Conservation (phyloP, 2,113 vertebrate genomes). For the Bubalus kerabau region DNA sequence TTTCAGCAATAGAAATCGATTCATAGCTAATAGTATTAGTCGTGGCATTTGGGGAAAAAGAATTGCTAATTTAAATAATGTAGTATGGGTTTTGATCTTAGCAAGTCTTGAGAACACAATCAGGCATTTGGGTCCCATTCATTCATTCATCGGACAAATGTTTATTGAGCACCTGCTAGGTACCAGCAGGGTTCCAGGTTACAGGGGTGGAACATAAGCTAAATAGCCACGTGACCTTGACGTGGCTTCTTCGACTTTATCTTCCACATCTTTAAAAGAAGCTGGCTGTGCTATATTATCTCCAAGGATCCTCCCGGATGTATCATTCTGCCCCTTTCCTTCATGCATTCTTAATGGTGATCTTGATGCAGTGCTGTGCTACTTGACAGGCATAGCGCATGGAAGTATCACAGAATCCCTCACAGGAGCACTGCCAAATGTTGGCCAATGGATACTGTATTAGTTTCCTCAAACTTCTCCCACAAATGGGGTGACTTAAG, state of each 20-base stretch:
- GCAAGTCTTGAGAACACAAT: not conserved
- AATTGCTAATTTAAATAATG: not conserved
- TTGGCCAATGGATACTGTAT: not conserved
- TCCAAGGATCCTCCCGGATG: not conserved
- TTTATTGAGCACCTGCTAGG: not conserved
- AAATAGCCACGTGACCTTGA: not conserved
- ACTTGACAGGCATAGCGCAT: not conserved
- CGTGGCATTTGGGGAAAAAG: not conserved
- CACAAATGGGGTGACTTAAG: not conserved
- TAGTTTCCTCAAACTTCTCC: not conserved
- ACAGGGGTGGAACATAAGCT: not conserved
- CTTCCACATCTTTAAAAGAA: not conserved
- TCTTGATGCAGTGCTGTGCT: not conserved
- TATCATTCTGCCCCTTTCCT: not conserved
- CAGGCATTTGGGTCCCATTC: not conserved
- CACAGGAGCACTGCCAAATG: not conserved
- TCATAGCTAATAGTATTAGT: not conserved
- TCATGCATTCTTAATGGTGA: not conserved
- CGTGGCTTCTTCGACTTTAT: not conserved
- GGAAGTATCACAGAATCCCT: not conserved
- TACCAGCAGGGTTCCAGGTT: not conserved
- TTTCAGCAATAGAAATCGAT: constrained; percentile 33
- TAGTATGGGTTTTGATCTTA: not conserved
- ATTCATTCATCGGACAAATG: not conserved
- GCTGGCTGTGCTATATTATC: not conserved